Base-by-base conservation (phyloP, 2,113 vertebrate genomes). In the Amphiprion ocellaris region DNA sequence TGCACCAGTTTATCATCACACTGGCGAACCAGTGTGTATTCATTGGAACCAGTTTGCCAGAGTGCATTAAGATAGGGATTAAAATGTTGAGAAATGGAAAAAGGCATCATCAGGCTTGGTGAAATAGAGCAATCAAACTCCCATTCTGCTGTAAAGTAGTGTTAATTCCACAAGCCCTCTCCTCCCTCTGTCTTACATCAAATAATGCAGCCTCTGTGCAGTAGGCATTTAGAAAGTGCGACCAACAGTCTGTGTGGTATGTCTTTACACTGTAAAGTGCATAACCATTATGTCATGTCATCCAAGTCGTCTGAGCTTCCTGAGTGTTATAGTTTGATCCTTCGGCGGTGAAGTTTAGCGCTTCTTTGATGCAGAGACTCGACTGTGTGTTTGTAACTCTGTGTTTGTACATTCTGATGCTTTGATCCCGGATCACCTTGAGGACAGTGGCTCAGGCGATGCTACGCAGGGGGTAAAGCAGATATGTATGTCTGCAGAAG, bases 91-190 rank as follows among this genome's bases (percentile, higher is more conserved):
- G 64, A 81, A 86, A 89, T 82, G 63, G 76, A 62, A 81, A 79
- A 86, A 69, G 68, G 65, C 71, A 75, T 85, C 81, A 82, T 71
- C 69, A 53, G 55, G 78, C 74, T 63, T 76, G 6, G 44, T 86
- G 85, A 91, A 88, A 86, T 87, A 56, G 79, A 90, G 86, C 86
- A 85, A 89, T 91, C 84, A 90, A 80, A 87, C 54, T 80, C 74
- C 56, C 83, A 83, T 91, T 90, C 65, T 82, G 59, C 83, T 81
- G 33, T 69, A 84, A 87, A 89, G 74, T 66, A 49, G 33, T 41
- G 44, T 64, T 82, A 76, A 65, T 84, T 86, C 60, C 78, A 59
- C 60, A 23, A 69, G n/a, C 69, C 52, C 66, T 55, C 77, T 69
- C 68, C 83, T 71, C 55, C 61, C 44, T 70, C 61, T 60, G 56